Conservation (phyloP, 2,113 vertebrate species). For the Aldabrachelys gigantea region DNA sequence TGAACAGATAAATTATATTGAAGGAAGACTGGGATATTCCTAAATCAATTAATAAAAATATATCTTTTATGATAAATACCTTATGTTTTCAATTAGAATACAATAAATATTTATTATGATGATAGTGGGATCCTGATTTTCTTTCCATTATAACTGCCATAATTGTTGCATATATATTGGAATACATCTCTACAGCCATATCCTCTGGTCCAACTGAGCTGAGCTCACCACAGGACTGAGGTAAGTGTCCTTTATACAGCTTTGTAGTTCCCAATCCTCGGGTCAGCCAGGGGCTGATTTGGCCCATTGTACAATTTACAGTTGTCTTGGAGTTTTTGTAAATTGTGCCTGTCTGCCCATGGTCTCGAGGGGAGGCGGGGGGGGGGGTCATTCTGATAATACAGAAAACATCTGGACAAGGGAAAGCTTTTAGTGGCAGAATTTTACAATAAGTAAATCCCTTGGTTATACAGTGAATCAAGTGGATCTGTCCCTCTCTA, state of each 20-base stretch:
- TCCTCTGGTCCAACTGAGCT: not conserved
- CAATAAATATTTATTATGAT: not conserved
- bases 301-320: not conserved
- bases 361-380: not conserved
- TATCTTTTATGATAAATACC: not conserved
- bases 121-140: not conserved
- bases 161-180: not conserved
- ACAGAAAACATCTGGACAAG: not conserved
- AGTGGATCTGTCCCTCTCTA: not conserved
- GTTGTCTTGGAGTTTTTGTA: not conserved
- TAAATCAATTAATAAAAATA: not conserved
- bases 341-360: not conserved
- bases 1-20: not conserved
- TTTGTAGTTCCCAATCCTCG: not conserved
- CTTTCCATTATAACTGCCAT: not conserved
- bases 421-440: not conserved
- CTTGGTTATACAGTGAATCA: not conserved
- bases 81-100: not conserved
- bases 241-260: not conserved
- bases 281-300: not conserved
- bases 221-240: fast-evolving
- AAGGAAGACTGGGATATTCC: not conserved
- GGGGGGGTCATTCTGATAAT: not conserved
- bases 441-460: not conserved
- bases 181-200: not conserved